These are phyloP conservation scores for Eulemur albifrons DNA, from an alignment of 2,797 vertebrate genomes.

Conservation along the genomic window DNA sequence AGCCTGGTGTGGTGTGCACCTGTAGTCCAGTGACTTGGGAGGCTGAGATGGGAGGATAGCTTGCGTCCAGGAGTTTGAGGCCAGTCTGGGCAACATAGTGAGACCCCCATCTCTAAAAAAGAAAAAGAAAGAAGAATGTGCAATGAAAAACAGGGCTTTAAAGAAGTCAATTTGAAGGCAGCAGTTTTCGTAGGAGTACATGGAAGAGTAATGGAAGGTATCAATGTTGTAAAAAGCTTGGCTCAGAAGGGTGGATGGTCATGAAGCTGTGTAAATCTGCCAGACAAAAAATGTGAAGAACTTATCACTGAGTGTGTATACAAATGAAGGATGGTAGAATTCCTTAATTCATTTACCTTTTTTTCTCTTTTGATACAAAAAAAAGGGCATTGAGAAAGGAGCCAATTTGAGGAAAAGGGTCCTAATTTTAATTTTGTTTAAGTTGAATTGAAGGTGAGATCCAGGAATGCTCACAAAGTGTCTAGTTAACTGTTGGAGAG, in stretches of 20 bases:
- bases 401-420: background rate
- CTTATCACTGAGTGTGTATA: background rate
- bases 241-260: no score
- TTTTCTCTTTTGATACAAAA: background rate
- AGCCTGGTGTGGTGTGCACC: background rate
- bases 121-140: background rate
- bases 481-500: background rate
- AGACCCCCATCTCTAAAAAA: background rate
- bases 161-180: background rate
- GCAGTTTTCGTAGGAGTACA: accelerated
- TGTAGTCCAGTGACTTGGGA: background rate
- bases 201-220: no score
- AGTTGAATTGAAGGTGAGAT: background rate
- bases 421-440: background rate
- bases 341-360: background rate
- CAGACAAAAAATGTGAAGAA: background rate
- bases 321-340: background rate
- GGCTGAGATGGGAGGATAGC: background rate
- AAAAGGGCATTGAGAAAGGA: background rate
- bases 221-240: accelerated
- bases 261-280: background rate
- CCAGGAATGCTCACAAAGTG: background rate
- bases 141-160: background rate
- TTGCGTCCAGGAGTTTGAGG: background rate
- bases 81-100: background rate